A percentile compares a stretch with the other conserved stretches of the same genome.
phyloP scores from a whole-genome alignment of 2,888 invertebrate species.

The Norana najaformis region DNA sequence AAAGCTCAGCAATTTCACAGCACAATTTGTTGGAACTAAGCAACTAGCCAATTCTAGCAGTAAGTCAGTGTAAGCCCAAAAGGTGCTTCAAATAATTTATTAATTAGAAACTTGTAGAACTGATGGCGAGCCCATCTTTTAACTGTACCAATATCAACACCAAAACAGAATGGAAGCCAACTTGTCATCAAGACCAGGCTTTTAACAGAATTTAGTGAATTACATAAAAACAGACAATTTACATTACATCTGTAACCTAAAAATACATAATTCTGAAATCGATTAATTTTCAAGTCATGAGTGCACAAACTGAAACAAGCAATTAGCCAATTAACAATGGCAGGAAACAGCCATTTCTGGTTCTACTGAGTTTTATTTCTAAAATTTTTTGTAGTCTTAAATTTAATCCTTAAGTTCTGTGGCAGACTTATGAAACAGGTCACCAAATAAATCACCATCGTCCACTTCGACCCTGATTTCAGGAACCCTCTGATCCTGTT shows the following conservation, averaged over 20 bases:
- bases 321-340: background rate
- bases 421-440: background rate
- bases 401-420: background rate
- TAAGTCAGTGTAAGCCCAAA: background rate
- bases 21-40: background rate
- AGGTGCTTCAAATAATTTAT: background rate
- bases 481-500: conserved; percentile 19
- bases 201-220: background rate
- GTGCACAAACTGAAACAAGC: conserved; percentile 5
- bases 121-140: background rate
- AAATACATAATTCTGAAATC: background rate
- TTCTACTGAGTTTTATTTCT: background rate
- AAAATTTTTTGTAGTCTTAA: background rate
- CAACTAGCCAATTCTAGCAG: background rate
- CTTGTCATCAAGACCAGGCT: background rate
- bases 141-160: background rate
- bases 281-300: background rate
- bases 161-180: background rate
- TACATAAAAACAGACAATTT: background rate
- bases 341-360: conserved; percentile 13
- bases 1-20: background rate
- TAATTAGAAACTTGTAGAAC: background rate
- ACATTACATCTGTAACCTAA: background rate
- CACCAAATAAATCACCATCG: background rate
- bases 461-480: conserved; percentile 9